Base-by-base conservation (phyloP, 2,888 invertebrate species). In the Andrena bucephala region DNA sequence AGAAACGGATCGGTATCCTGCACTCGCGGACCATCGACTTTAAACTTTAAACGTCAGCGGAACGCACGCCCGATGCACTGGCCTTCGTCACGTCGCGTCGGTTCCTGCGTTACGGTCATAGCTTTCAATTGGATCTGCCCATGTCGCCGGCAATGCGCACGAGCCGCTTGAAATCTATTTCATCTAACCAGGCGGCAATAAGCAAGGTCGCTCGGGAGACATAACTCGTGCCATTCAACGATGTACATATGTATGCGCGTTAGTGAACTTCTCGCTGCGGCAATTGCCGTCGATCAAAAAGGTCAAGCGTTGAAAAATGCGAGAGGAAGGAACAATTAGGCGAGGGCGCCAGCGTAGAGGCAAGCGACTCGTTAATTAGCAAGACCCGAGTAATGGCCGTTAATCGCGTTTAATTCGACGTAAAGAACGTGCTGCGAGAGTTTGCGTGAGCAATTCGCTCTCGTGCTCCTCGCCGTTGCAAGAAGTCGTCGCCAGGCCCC, bases 341-440 rank as follows among this genome's bases (percentile, higher is more conserved):
- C 54, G 24, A 33, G 36, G 33, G 57, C 4, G 31, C n/a, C n/a
- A 33, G 24, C 27, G 52, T 31, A 66, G 74, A 70, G 71, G 66
- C 70, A 60, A 42, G 68, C 59, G 77, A 10, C 1, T 67, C 50
- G 71, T 72, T 87, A 87, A 87, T 87, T 87, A 83, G 80, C 73
- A 59, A 70, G 66, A 52, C 68, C 81, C 81, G 62, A 65, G 77
- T 83, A 85, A 87, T 74, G 79, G 75, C 62, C 83, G 87, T 81
- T 87, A 85, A 87, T 83, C 85, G 77, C 59, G 67, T 84, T 84
- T 81, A 85, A 84, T 87, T 75, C 69, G 77, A 68, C 63, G 77
- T 70, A 75, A 13, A 42, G 69, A 70, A 67, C 66, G 62, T 27
- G 13, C 4, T 29, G 66, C 24, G 13, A 20, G 63, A 66, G 81